phyloP scores from a whole-genome alignment of 2,113 vertebrate species.

The Plecturocebus donacophilus region DNA sequence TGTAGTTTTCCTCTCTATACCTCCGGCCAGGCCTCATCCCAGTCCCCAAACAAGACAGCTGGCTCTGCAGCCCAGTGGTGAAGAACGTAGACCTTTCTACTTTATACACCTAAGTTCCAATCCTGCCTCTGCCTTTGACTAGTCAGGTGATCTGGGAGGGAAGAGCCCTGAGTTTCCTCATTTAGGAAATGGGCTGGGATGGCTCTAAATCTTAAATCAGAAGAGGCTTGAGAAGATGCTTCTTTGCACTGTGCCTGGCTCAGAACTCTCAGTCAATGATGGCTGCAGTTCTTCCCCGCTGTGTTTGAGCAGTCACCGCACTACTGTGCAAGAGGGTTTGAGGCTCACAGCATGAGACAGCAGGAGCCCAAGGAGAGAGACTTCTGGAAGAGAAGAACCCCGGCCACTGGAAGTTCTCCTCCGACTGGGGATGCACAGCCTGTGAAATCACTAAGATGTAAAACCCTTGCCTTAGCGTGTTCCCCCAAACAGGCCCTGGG shows the following conservation, averaged over 20 bases:
- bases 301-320: neutral
- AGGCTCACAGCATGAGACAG: neutral
- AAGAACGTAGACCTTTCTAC: neutral
- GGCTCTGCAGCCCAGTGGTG: too few relatives aligned
- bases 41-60: neutral
- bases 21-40: neutral
- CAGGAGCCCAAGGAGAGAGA: neutral
- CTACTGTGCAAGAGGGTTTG: neutral
- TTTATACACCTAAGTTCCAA: neutral
- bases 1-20: neutral
- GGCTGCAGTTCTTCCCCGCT: neutral
- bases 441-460: neutral
- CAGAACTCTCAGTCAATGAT: accelerated
- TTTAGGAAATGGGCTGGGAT: neutral
- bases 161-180: neutral
- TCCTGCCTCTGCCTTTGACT: neutral
- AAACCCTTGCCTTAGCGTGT: neutral
- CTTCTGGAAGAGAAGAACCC: neutral
- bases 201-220: neutral
- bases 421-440: neutral
- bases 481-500: neutral
- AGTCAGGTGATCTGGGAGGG: neutral
- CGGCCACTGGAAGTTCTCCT: neutral
- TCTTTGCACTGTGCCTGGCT: neutral
- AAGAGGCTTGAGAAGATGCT: neutral